Percentiles rank a stretch among this genome's conserved stretches.
These are phyloP conservation scores for Anolis apletophallus DNA, from an alignment of 2,797 vertebrate species.

Conservation along the genomic window DNA sequence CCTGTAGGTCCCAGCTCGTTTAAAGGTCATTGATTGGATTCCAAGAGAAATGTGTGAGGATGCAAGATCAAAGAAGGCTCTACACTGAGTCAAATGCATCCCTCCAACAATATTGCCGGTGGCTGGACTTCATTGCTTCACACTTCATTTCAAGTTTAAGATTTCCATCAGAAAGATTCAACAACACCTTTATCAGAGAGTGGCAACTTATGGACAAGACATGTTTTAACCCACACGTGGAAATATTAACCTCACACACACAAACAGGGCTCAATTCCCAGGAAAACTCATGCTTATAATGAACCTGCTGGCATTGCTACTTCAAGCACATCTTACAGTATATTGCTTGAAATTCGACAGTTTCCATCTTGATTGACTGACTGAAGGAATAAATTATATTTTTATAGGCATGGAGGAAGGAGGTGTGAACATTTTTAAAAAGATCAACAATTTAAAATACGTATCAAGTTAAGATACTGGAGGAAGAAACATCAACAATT, in stretches of 20 bases:
- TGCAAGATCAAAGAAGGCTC: constrained; percentile 5
- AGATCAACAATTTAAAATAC: too few species aligned
- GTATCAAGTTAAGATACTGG: too few species aligned
- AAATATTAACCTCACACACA: constrained; percentile 11
- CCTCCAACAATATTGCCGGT: background rate
- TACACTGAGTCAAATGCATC: background rate
- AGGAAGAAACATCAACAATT: background rate
- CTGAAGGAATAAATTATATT: background rate
- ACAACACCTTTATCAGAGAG: constrained; percentile 31
- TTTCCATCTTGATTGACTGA: background rate
- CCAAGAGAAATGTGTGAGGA: background rate
- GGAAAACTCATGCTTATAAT: background rate
- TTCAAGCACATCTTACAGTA: background rate
- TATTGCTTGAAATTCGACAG: background rate
- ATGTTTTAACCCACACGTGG: constrained; percentile 6
- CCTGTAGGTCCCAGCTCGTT: background rate
- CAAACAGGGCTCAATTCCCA: background rate
- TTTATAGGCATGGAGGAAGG: background rate
- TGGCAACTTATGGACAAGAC: background rate
- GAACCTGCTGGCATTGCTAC: background rate
- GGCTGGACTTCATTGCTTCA: background rate
- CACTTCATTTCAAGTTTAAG: constrained; percentile 14
- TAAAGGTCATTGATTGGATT: background rate
- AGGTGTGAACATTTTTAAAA: too few species aligned
- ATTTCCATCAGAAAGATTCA: constrained; percentile 26